Evolutionary conservation across 2,797 vertebrate species (phyloP).

Genomic region (Chaunax sp.): DNA sequence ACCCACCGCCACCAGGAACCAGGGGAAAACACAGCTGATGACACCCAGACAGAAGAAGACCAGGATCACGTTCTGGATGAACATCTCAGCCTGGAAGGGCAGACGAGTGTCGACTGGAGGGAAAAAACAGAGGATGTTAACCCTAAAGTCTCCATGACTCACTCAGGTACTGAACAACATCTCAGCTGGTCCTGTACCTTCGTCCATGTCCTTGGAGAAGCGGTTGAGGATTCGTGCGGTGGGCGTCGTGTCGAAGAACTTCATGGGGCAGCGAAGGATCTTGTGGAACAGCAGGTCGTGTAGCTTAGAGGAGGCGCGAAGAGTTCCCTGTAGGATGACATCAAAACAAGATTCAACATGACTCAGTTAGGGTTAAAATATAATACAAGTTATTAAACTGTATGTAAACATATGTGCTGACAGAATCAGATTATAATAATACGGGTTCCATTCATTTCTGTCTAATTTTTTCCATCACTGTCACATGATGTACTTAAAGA

Average conservation of each 20-base stretch:
- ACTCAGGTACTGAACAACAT: too few relatives aligned
- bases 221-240: slow-evolving; percentile 90
- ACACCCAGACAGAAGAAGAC: slow-evolving; percentile 92
- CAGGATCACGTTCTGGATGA: slow-evolving; percentile 93
- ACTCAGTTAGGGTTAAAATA: too few relatives aligned
- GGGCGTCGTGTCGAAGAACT: slow-evolving; percentile 93
- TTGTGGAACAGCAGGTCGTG: slow-evolving; percentile 91
- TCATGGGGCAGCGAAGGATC: slow-evolving; percentile 94
- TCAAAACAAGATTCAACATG: neutral
- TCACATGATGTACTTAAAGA: too few relatives aligned
- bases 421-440: too few relatives aligned
- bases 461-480: too few relatives aligned
- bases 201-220: slow-evolving; percentile 95
- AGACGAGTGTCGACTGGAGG: slow-evolving; percentile 90
- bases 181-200: slow-evolving; percentile 80
- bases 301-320: slow-evolving; percentile 90
- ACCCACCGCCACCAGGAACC: slow-evolving; percentile 91
- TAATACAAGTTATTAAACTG: too few relatives aligned
- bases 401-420: too few relatives aligned
- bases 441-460: too few relatives aligned
- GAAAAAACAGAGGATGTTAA: slow-evolving; percentile 8
- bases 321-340: slow-evolving; percentile 82
- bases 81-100: slow-evolving; percentile 95
- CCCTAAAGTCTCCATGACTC: neutral
- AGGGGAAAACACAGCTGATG: slow-evolving; percentile 90